Base-by-base conservation (phyloP, 2,797 vertebrate species). In the Bradypodion ventrale region DNA sequence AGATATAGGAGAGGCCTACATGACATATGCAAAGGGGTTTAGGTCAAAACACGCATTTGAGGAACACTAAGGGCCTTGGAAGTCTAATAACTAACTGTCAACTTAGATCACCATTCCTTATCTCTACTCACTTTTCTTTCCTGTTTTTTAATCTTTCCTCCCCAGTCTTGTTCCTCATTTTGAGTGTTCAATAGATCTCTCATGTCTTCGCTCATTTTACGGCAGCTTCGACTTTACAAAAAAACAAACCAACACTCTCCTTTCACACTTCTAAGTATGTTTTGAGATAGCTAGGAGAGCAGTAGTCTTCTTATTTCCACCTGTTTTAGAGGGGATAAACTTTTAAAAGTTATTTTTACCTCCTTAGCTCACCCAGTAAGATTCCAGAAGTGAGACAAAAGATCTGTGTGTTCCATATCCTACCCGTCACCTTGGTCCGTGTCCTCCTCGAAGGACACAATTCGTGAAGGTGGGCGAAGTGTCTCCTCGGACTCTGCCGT, bases 381-480 rank as follows among this genome's bases (percentile, higher is more conserved):
- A 75, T 60, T 75, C 63, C 15, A 27, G 29, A 70, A 40, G 27
- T 40, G 25, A 25, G 25, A 52, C n/a, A 69, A 76, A 62, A 5
- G 46, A 76, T 32, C 25, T 29, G 5, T n/a, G 29, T n/a, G n/a
- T 32, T 15, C 35, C 16, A 6, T 49, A 23, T 5, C 84, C 77
- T 81, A 85, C 79, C 84, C 37, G 42, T 10, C 25, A 59, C 9
- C 65, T 62, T 69, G 65, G 32, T 76, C 42, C 73, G 49, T 23
- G 29, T 4, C 12, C 25, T 27, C 7, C 59, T 65, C 69, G 16
- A 56, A 32, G 65, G 68, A 37, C 16, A 70, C 60, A 63, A 27
- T 70, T 74, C 68, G 52, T 32, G 75, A 79, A 65, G 59, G 76
- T 19, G 23, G 56, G 6, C 27, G 2, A 46, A 75, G 7, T 52